Conservation (phyloP, 2,888 invertebrate species). For the Deilephila porcellus region DNA sequence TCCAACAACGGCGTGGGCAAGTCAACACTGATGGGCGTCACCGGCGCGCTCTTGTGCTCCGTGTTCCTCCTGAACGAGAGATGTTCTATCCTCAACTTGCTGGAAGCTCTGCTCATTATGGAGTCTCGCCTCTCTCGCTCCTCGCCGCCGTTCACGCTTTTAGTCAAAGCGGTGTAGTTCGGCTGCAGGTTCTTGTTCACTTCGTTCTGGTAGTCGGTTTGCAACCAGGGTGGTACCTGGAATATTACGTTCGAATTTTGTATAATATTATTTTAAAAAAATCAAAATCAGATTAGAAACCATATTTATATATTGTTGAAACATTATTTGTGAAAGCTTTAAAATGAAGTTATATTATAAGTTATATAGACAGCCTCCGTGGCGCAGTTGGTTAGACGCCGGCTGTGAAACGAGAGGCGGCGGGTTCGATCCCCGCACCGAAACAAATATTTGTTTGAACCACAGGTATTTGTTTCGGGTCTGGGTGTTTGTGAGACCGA, state of each 20-base stretch:
- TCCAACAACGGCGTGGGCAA: slow-evolving; percentile 51
- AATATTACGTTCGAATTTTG: neutral
- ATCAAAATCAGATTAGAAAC: no score
- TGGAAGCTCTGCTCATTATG: slow-evolving; percentile 78
- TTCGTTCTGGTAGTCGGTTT: slow-evolving; percentile 85
- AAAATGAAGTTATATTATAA: no score
- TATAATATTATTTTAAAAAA: no score
- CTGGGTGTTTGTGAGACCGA: no score
- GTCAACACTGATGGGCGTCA: slow-evolving; percentile 63
- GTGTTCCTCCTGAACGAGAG: slow-evolving; percentile 68
- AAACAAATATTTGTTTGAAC: no score
- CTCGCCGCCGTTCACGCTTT: slow-evolving; percentile 70
- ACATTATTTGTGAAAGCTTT: no score
- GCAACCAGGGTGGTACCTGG: slow-evolving; percentile 91
- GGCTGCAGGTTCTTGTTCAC: slow-evolving; percentile 81
- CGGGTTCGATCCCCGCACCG: no score
- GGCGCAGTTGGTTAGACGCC: no score
- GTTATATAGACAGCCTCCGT: no score
- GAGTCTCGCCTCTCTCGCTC: slow-evolving; percentile 75
- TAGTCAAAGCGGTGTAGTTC: slow-evolving; percentile 74
- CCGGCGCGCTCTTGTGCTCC: slow-evolving; percentile 67
- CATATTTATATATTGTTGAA: no score
- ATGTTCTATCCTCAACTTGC: slow-evolving; percentile 77
- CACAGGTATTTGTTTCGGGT: no score
- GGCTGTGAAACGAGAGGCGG: no score